These are phyloP conservation scores for Falco punctatus DNA, from an alignment of 2,113 vertebrate species.

Conservation along the genomic window DNA sequence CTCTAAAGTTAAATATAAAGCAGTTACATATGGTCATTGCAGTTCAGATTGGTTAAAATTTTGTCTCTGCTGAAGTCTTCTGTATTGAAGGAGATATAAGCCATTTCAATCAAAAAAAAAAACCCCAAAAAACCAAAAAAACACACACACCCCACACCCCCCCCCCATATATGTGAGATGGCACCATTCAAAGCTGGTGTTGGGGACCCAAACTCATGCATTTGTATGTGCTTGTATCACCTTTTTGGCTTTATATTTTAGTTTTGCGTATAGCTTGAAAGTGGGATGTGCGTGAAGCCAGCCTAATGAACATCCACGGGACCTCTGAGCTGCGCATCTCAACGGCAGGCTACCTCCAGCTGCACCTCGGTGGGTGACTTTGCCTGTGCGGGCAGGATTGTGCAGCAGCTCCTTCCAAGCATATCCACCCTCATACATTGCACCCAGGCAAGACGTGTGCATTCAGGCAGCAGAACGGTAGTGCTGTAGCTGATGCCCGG, in stretches of 20 bases:
- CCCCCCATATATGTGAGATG: neutral
- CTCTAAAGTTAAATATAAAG: neutral
- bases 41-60: neutral
- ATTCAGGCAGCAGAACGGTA: neutral
- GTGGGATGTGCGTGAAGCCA: neutral
- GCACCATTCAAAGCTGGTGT: neutral
- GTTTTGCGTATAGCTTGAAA: neutral
- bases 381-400: neutral
- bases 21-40: neutral
- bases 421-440: rapidly evolving
- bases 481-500: neutral
- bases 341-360: neutral
- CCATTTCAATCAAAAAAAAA: neutral
- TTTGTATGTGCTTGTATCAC: neutral
- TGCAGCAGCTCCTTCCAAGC: neutral
- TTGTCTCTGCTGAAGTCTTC: neutral
- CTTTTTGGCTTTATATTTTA: neutral
- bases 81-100: neutral
- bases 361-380: rapidly evolving
- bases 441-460: neutral
- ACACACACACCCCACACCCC: too few relatives aligned
- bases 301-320: neutral
- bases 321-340: neutral
- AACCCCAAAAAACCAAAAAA: too few relatives aligned
- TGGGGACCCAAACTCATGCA: neutral